Percentiles rank a stretch among this genome's conserved stretches.
phyloP scores from a whole-genome alignment of 2,113 vertebrate species.

The Axis porcinus region DNA sequence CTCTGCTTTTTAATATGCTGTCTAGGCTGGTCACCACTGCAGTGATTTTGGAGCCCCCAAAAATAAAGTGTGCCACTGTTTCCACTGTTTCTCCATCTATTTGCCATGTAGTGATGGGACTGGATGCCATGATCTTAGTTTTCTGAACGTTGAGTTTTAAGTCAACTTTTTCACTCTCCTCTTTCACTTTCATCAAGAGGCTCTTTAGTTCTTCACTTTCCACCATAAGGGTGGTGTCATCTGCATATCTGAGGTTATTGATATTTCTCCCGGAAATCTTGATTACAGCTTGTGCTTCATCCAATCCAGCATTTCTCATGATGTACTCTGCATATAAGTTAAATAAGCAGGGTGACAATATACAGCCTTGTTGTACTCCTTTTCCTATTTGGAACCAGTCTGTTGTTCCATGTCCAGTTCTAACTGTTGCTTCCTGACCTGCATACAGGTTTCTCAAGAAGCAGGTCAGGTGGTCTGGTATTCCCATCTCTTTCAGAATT shows the following conservation, averaged over 20 bases:
- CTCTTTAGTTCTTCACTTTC: not conserved
- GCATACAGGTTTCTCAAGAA: not conserved
- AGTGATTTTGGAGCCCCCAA: not conserved
- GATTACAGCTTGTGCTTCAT: not conserved
- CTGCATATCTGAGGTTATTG: not conserved
- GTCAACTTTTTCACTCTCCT: not conserved
- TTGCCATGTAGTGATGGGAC: not conserved
- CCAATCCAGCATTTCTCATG: not conserved
- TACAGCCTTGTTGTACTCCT: not conserved
- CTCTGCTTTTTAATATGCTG: not conserved
- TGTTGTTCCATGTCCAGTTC: not conserved
- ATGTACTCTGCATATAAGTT: not conserved
- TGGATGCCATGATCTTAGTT: not conserved
- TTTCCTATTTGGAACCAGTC: not conserved
- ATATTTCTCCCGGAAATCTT: not conserved
- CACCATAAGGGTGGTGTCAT: not conserved
- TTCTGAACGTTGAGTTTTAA: not conserved
- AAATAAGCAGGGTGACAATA: not conserved
- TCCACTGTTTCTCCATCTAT: not conserved
- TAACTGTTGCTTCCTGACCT: not conserved
- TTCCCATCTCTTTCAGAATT: not conserved
- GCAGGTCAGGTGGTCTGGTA: not conserved
- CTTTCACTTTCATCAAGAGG: not conserved
- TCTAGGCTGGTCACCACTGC: not conserved
- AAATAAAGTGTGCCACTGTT: not conserved